phyloP scores from a whole-genome alignment of 1,140 invertebrate species.

The Saccostrea echinata region DNA sequence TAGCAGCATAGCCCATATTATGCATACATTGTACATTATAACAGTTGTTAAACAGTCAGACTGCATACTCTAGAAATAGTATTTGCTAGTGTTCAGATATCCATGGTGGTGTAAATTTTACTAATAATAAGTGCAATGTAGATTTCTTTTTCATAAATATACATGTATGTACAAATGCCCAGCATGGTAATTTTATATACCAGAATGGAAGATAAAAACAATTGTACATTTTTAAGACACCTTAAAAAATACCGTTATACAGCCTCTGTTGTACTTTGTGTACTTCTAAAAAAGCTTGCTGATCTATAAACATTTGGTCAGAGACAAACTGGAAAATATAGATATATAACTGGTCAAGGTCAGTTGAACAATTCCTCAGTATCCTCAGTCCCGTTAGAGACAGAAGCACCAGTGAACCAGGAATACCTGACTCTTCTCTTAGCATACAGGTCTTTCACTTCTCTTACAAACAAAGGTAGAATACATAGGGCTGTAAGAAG shows the following conservation, averaged over 20 bases:
- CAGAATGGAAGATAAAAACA: not conserved
- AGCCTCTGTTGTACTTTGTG: not conserved
- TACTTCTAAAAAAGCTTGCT: not conserved
- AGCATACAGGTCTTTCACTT: constrained; percentile 50
- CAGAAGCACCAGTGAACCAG: constrained; percentile 37
- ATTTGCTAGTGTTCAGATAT: not conserved
- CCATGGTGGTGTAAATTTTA: not conserved
- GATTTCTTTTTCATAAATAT: not conserved
- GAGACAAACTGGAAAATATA: too few relatives aligned
- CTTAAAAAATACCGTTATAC: not conserved
- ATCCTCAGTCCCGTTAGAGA: not conserved
- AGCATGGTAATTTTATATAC: not conserved
- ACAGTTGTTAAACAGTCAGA: too few relatives aligned
- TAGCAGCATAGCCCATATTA: too few relatives aligned
- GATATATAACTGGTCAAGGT: not conserved
- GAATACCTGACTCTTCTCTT: not conserved
- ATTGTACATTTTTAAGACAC: not conserved
- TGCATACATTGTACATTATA: too few relatives aligned
- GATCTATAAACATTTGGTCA: not conserved
- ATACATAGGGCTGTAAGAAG: constrained; percentile 66
- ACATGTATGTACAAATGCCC: not conserved
- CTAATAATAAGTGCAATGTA: not conserved
- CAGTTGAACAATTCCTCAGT: not conserved
- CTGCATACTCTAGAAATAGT: too few relatives aligned
- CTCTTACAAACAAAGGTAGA: constrained; percentile 67